A percentile compares a stretch with the other conserved stretches of the same genome.
These are phyloP conservation scores for Struthidea cinerea DNA, from an alignment of 2,113 vertebrate genomes.

Conservation along the genomic window DNA sequence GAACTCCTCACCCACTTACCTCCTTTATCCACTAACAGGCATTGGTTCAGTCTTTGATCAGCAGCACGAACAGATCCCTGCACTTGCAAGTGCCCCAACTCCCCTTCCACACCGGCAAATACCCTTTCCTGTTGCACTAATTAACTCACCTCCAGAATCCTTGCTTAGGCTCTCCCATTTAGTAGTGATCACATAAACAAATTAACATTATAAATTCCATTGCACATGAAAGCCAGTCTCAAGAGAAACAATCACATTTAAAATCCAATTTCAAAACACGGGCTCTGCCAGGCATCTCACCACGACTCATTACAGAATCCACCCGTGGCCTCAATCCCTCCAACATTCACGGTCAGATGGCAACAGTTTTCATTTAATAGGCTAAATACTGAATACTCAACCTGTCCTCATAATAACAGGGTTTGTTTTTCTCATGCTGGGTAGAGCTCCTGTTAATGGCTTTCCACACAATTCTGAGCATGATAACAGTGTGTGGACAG, in stretches of 20 bases:
- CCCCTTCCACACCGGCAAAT: neutral
- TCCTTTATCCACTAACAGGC: neutral
- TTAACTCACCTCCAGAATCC: neutral
- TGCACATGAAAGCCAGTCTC: neutral
- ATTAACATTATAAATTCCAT: neutral
- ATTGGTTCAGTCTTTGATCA: neutral
- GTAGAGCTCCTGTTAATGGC: neutral
- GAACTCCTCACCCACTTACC: neutral
- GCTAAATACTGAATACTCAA: neutral
- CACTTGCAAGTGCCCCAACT: neutral
- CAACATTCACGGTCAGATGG: neutral
- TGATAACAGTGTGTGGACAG: neutral
- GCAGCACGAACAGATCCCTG: neutral
- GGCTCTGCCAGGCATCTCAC: neutral
- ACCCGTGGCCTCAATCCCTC: constrained; percentile 32
- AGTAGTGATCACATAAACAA: neutral
- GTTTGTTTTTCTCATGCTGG: neutral
- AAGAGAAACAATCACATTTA: neutral
- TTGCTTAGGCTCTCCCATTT: neutral
- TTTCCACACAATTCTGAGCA: neutral
- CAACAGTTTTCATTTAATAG: neutral
- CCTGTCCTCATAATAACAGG: neutral
- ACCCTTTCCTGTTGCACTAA: neutral
- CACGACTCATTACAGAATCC: neutral
- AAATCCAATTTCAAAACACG: neutral